Evolutionary conservation across 2,888 invertebrate genomes (phyloP).

Genomic region (Asteroscopus sphinx): DNA sequence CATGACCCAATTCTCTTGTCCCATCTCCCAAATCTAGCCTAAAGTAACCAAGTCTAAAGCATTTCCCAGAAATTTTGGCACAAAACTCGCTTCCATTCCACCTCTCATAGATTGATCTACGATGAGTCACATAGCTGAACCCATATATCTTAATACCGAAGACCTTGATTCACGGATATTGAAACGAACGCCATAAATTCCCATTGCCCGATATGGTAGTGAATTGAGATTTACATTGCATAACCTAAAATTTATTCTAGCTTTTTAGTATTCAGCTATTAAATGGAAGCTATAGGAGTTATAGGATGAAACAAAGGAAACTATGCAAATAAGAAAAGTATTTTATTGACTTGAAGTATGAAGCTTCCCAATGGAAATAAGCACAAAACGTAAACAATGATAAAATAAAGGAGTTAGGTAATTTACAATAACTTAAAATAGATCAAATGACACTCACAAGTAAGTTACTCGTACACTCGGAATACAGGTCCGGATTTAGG

Average conservation of each 20-base stretch:
- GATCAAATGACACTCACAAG: no score
- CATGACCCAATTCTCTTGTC: constrained; percentile 30
- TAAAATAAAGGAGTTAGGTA: background rate
- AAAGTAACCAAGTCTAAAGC: constrained; percentile 34
- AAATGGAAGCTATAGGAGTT: background rate
- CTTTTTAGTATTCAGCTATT: constrained; percentile 20
- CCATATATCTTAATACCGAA: constrained; percentile 60
- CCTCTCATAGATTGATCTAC: constrained; percentile 50
- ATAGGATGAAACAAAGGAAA: background rate
- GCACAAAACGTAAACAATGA: background rate
- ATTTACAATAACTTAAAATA: no score
- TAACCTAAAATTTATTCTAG: constrained; percentile 55
- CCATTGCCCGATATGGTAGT: constrained; percentile 42
- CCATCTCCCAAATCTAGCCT: constrained; percentile 3
- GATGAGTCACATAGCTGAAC: constrained; percentile 45
- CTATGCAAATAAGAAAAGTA: no score
- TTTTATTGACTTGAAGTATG: background rate
- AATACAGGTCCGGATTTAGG: no score
- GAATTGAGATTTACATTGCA: constrained; percentile 65
- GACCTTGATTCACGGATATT: constrained; percentile 61
- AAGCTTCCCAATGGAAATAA: background rate
- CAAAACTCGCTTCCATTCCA: constrained; percentile 36
- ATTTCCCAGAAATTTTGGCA: constrained; percentile 49
- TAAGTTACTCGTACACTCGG: no score
- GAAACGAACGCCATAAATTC: constrained; percentile 56